phyloP scores from a whole-genome alignment of 1,140 invertebrate species.

The Augochlora pura region DNA sequence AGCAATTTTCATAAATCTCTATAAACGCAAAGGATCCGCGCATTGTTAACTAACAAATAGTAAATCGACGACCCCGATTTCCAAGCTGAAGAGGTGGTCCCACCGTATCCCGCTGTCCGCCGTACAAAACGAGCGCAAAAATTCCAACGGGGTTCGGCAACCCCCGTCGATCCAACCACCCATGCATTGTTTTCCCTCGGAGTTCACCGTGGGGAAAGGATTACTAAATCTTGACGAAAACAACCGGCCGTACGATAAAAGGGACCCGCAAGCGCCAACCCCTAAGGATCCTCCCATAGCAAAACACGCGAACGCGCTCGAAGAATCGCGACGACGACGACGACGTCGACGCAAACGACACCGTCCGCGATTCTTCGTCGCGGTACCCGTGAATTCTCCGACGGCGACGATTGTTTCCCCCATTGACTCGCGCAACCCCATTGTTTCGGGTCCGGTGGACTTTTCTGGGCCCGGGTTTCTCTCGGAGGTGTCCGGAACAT shows the following conservation, averaged over 20 bases:
- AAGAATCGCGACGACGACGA: not conserved
- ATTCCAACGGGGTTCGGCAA: not conserved
- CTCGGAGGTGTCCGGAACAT: not conserved
- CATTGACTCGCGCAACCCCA: not conserved
- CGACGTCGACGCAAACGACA: no score
- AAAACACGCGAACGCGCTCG: not conserved
- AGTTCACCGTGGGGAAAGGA: not conserved
- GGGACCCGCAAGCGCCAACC: not conserved
- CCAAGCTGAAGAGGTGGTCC: not conserved
- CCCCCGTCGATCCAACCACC: slow-evolving; percentile 10
- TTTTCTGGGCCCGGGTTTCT: not conserved
- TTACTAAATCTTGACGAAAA: slow-evolving; percentile 1
- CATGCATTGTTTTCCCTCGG: slow-evolving; percentile 31
- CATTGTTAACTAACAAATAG: no score
- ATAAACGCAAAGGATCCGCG: no score
- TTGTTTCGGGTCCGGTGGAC: not conserved
- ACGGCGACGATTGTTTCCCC: not conserved
- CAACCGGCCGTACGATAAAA: not conserved
- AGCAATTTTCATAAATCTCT: no score
- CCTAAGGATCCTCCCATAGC: not conserved
- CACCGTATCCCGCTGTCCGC: not conserved
- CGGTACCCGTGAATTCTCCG: no score
- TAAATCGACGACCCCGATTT: not conserved
- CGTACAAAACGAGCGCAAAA: not conserved
- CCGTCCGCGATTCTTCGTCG: not conserved